phyloP scores from a whole-genome alignment of 2,888 invertebrate species.

The Gisinianus flammeolus region DNA sequence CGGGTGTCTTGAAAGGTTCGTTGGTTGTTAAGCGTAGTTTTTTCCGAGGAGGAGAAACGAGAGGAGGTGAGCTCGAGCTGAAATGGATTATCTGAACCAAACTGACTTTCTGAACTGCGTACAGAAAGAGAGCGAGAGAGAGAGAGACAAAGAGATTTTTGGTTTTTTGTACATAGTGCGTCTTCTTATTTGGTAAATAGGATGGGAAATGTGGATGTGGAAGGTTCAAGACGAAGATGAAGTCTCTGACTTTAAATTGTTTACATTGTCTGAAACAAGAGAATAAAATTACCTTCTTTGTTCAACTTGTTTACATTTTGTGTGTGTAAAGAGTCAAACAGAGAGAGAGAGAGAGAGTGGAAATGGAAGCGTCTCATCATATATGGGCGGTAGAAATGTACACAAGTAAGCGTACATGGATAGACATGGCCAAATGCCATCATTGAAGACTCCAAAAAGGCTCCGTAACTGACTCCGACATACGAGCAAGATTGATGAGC shows the following conservation, averaged over 20 bases:
- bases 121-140: background rate
- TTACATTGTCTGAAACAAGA: conserved; percentile 30
- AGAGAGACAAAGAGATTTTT: background rate
- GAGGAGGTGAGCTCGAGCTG: no score
- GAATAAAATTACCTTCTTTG: conserved; percentile 27
- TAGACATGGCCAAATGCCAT: background rate
- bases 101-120: background rate
- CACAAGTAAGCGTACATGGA: background rate
- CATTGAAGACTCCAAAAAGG: background rate
- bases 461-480: background rate
- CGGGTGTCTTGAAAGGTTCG: no score
- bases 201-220: background rate
- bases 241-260: conserved; percentile 26
- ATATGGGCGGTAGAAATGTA: background rate
- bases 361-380: background rate
- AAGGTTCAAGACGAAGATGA: conserved; percentile 7
- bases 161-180: no score
- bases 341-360: background rate
- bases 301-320: conserved; percentile 25
- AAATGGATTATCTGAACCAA: background rate
- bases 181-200: background rate
- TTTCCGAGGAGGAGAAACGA: no score
- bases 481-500: conserved; percentile 21
- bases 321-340: background rate
- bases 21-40: no score